Evolutionary conservation across 2,797 vertebrate species (phyloP), one percentile per base, ranked within the genome.

Genomic region (Rhinichthys osculus): DNA sequence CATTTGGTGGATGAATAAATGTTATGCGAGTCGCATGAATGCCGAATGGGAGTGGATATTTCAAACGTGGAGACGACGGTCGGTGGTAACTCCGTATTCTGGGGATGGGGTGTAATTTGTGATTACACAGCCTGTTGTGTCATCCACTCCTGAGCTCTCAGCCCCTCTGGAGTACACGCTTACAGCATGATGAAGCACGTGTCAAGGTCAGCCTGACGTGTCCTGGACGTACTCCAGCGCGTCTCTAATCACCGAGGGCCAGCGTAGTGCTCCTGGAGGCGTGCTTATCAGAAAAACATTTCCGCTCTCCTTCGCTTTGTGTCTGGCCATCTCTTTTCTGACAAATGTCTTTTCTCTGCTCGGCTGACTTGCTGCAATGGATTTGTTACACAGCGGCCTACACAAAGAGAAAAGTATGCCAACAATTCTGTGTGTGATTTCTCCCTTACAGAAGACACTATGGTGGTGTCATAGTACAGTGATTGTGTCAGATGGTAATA

Each of bases 181-280:
- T 84, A 59, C 77, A 90, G 85, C 72, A 86, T 74, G 87, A 80
- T 86, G 83, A 88, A 87, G 69, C 72, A 88, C 82, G 72, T 52
- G 83, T 86, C 89, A 87, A 89, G 88, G 88, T 89, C 85, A 87
- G 52, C 30, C 52, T 66, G 84, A 85, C 79, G 77, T 84, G 81
- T 87, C 77, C 86, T 87, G 89, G 89, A 90, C 81, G 47, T 84
- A 78, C 57, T 84, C 89, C 85, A 85, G 69, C 30, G 44, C 50
- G 33, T 73, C 42, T 88, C 67, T 71, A 78, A 85, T 85, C 79
- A 81, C 64, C 5, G 9, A 33, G 16, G 81, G 70, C 69, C 82
- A 78, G 82, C 38, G 59, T 40, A 79, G 73, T 17, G 19, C 74
- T 71, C 72, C 71, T 54, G 38, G 47, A 79, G 85, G 67, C 57